Percentiles rank a stretch among this genome's conserved stretches.
Conservation (phyloP, 2,888 invertebrate species). For the Orchestes rusci region DNA sequence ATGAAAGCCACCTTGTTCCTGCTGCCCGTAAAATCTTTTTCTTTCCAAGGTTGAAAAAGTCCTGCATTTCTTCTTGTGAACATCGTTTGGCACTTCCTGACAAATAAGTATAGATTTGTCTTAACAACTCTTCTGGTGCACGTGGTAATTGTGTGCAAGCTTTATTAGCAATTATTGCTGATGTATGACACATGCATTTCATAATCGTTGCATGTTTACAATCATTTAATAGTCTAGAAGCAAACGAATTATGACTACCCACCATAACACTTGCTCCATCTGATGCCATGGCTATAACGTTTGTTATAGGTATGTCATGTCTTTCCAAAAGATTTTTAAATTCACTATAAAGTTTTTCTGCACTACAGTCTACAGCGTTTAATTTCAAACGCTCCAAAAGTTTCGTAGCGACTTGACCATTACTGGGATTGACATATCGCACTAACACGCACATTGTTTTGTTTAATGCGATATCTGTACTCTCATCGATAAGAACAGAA, state of each 20-base stretch:
- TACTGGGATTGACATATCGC: too few species aligned
- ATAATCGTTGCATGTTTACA: slow-evolving; percentile 6
- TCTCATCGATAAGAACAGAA: too few species aligned
- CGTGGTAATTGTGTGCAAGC: slow-evolving; percentile 8
- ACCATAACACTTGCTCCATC: slow-evolving; percentile 14
- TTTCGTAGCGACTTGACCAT: too few species aligned
- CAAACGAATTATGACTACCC: slow-evolving; percentile 13
- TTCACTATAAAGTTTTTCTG: too few species aligned
- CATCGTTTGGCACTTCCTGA: slow-evolving; percentile 7
- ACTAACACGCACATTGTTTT: too few species aligned
- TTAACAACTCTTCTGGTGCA: slow-evolving; percentile 4
- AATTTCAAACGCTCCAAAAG: too few species aligned
- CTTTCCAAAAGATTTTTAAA: too few species aligned
- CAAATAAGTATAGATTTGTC: slow-evolving; percentile 14
- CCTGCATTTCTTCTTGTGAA: slow-evolving; percentile 9
- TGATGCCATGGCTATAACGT: too few species aligned
- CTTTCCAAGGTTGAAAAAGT: neutral
- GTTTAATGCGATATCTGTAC: too few species aligned
- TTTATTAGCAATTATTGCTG: too few species aligned
- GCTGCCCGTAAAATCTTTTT: slow-evolving; percentile 11
- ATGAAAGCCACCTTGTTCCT: slow-evolving; percentile 10
- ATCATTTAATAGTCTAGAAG: slow-evolving; percentile 4
- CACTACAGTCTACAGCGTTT: too few species aligned
- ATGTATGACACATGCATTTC: slow-evolving; percentile 15
- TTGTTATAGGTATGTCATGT: too few species aligned